Conservation (phyloP, 2,797 vertebrate species). For the Dendrocincla fuliginosa region DNA sequence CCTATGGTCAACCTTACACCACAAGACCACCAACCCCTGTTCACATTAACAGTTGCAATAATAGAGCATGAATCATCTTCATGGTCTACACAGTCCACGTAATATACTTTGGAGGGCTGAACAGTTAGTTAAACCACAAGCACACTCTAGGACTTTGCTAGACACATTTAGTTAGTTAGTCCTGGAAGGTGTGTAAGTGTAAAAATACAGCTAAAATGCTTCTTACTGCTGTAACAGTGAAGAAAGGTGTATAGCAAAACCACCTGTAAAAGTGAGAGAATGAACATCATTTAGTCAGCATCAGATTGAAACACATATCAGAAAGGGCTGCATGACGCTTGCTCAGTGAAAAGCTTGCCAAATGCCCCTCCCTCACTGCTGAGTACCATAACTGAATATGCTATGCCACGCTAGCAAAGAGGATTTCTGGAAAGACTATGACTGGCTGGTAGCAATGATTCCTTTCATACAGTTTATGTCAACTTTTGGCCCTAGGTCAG, state of each 20-base stretch:
- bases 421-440: neutral
- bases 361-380: neutral
- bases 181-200: neutral
- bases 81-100: neutral
- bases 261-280: neutral
- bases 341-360: neutral
- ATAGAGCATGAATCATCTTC: neutral
- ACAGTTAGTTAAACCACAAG: neutral
- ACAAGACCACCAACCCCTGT: neutral
- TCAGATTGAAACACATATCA: neutral
- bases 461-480: neutral
- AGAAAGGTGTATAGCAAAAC: neutral
- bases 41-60: neutral
- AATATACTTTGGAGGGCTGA: neutral
- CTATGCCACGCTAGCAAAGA: accelerated
- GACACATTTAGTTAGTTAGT: neutral
- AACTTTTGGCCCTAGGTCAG: neutral
- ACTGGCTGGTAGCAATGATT: neutral
- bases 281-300: neutral
- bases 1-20: neutral
- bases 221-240: neutral
- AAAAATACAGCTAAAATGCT: neutral
- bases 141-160: neutral
- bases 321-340: neutral
- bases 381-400: neutral